Conservation (phyloP, 2,797 vertebrate genomes). For the Poeciliopsis paucimaculata region DNA sequence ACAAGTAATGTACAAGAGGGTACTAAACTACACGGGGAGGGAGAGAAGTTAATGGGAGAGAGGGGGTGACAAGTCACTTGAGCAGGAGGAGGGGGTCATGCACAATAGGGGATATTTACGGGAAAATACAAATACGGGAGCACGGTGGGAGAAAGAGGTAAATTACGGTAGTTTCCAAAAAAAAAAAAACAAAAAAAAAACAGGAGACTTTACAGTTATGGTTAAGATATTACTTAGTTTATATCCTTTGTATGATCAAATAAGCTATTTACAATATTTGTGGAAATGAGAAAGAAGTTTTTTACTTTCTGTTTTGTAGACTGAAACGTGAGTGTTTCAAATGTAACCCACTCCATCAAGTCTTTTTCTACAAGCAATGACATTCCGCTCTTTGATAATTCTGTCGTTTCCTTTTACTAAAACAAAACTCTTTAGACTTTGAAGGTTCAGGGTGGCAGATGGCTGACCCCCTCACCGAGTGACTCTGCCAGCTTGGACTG, state of each 20-base stretch:
- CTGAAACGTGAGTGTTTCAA: neutral
- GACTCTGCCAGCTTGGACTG: conserved; percentile 67
- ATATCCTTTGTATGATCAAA: neutral
- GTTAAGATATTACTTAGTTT: neutral
- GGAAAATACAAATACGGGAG: too few relatives aligned
- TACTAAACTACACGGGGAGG: too few relatives aligned
- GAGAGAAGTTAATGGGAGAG: too few relatives aligned
- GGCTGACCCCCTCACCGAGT: conserved; percentile 60
- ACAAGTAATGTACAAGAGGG: too few relatives aligned
- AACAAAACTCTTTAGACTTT: conserved; percentile 59
- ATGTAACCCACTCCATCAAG: neutral
- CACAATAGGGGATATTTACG: too few relatives aligned
- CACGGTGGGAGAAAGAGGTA: too few relatives aligned
- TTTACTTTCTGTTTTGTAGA: neutral
- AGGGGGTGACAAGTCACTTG: too few relatives aligned
- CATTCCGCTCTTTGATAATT: conserved; percentile 41
- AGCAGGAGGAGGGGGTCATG: too few relatives aligned
- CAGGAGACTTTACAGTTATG: too few relatives aligned
- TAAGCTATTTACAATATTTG: neutral
- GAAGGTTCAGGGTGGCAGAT: conserved; percentile 71
- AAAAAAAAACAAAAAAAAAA: too few relatives aligned
- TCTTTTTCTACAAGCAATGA: conserved; percentile 21
- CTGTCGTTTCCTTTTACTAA: conserved; percentile 48
- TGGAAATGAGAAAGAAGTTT: neutral
- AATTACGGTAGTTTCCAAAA: too few relatives aligned